Base-by-base conservation (phyloP, 2,888 invertebrate species). In the Caenorhabditis sp. region DNA sequence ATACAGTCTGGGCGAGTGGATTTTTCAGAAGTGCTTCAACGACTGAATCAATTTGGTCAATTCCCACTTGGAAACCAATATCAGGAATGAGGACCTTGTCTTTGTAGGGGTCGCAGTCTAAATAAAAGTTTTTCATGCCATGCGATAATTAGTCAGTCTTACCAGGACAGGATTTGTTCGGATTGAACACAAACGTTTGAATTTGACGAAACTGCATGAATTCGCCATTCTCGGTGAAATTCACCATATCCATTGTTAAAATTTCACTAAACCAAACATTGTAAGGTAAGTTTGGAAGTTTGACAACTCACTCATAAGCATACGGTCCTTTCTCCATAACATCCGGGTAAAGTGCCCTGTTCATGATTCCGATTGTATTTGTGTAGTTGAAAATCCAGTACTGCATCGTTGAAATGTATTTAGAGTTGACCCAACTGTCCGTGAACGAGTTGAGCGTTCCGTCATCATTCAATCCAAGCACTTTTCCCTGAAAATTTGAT, bases 271-370 rank as follows among this genome's bases (percentile, higher is more conserved):
- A n/a, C n/a, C n/a, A n/a, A n/a, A n/a, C n/a, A n/a, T n/a, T n/a
- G n/a, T n/a, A n/a, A n/a, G n/a, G n/a, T n/a, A n/a, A n/a, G n/a
- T n/a, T n/a, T n/a, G n/a, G n/a, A n/a, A n/a, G 15, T 1, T 20
- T 27, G 13, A 1, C 4, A 26, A 37, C 81, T 78, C 43, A 85
- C 85, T 68, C 79, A 73, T 84, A 85, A 39, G 68, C 68, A 63
- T 85, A 85, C 27, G 85, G 85, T 37, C 85, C 85, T 26, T 73
- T 81, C 52, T 84, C 83, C 15, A 75, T 61, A n/a, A 80, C 73
- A 70, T 84, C 85, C 7, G 85, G 85, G 20, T 79, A 79, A 0
- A 81, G 46, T 4, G 81, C 85, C 39, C 84, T 26, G 48, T 85
- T 83, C 77, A 84, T 74, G 17, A 85, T 79, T 26, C 81, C 82